These are phyloP conservation scores for Gari tellinella DNA, from an alignment of 2,888 invertebrate species.

Conservation along the genomic window DNA sequence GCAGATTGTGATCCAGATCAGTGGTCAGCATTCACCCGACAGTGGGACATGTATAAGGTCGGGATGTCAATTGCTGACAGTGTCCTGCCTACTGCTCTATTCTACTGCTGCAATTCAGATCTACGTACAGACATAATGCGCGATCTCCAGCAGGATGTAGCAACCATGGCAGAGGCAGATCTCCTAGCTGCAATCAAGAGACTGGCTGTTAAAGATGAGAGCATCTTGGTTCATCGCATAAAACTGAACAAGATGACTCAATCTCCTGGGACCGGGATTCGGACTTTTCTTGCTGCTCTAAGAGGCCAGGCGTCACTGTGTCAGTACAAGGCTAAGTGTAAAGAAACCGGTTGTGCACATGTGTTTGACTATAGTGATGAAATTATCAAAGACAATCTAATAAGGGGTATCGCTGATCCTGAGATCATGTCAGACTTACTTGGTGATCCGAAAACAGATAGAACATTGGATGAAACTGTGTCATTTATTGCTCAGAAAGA, in stretches of 20 bases:
- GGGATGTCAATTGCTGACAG: constrained; percentile 10
- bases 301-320: constrained; percentile 32
- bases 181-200: constrained; percentile 21
- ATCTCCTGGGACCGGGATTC: constrained; percentile 27
- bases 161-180: constrained; percentile 31
- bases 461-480: constrained; percentile 31
- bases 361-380: constrained; percentile 43
- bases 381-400: constrained; percentile 45
- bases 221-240: constrained; percentile 25
- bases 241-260: constrained; percentile 31
- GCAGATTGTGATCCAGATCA: no score
- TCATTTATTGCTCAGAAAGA: constrained; percentile 45
- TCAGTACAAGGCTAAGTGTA: constrained; percentile 26
- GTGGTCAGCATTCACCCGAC: constrained; percentile 7
- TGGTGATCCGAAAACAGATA: constrained; percentile 29
- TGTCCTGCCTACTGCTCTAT: constrained; percentile 22
- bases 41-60: constrained; percentile 25
- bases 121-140: constrained; percentile 25
- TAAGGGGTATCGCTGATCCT: constrained; percentile 39
- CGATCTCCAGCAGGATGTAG: constrained; percentile 19
- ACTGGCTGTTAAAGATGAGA: constrained; percentile 32
- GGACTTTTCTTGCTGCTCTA: constrained; percentile 34
- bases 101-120: constrained; percentile 29
- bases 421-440: constrained; percentile 25
- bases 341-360: constrained; percentile 34